Evolutionary conservation across 2,888 invertebrate species (phyloP), one percentile per base, ranked within the genome.

Genomic region (Plusia festucae): DNA sequence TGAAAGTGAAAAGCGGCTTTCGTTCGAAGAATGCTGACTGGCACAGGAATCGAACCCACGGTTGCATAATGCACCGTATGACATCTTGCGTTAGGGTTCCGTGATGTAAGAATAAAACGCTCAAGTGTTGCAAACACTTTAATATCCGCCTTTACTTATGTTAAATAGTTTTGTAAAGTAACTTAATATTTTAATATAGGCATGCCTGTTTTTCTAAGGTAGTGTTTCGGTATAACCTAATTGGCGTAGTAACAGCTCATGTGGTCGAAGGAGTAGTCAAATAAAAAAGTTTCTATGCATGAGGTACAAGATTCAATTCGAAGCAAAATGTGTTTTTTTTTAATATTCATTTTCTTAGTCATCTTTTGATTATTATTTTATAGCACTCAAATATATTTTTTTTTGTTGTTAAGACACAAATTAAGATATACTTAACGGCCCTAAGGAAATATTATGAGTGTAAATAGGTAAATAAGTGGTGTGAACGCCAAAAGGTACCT

Each of bases 1-100:
- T 60, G 89, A 91, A 90, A 93, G 92, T 88, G 90, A 88, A 92
- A 89, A 71, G 69, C 82, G 67, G 74, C 93, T 93, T 92, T 92
- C 92, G 79, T 89, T 77, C 76, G 70, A 88, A 88, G 91, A 92
- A 92, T 92, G 91, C 82, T 78, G 83, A 76, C 72, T 74, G 44
- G 70, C 60, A 65, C 88, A 85, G 92, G 93, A 91, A 84, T 86
- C 82, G 80, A 88, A 84, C 84, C 86, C 73, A 74, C 68, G 69
- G 5, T 82, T 77, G 58, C 71, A 71, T 77, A 74, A 73, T 53
- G 57, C 79, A 79, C 74, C 79, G 76, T 73, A 20, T 66, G 51
- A 57, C 51, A 34, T 65, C 65, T 60, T 58, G 27, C 27, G 9
- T 60, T 64, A 53, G 55, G 65, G 62, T 65, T 60, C 61, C 24